Evolutionary conservation across 2,113 vertebrate genomes (phyloP).

Genomic region (Aegithalos caudatus): DNA sequence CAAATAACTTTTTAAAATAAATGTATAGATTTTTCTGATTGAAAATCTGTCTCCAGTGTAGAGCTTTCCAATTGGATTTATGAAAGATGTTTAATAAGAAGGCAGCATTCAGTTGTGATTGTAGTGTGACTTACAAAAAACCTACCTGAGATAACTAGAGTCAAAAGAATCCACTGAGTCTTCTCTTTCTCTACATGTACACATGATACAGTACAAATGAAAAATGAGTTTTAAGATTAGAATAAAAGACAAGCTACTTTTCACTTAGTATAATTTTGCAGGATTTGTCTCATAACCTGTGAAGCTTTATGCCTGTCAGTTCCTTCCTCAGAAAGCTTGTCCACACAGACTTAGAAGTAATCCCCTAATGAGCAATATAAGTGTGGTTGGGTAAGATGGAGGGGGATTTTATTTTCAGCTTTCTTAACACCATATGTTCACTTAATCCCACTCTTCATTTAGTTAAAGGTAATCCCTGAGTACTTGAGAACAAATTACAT

Average conservation of each 20-base stretch:
- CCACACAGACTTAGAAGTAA: constrained; percentile 16
- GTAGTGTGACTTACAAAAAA: neutral
- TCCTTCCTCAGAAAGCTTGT: neutral
- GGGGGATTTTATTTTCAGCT: constrained; percentile 48
- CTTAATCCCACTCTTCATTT: constrained; percentile 48
- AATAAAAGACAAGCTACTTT: neutral
- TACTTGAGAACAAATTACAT: constrained; percentile 2
- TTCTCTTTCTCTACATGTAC: neutral
- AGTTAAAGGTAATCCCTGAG: constrained; percentile 31
- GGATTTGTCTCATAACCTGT: neutral
- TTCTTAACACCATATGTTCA: constrained; percentile 52
- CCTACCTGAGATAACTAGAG: neutral
- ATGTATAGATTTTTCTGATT: neutral
- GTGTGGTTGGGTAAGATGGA: neutral
- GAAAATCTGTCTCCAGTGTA: neutral
- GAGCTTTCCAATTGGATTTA: neutral
- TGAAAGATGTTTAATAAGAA: neutral
- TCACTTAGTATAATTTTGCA: neutral
- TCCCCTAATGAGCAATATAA: constrained; percentile 40
- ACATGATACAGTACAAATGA: neutral
- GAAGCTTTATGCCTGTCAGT: neutral
- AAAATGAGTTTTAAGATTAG: neutral
- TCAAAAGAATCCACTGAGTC: neutral
- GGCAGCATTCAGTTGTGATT: neutral
- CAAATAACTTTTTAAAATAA: neutral